Base-by-base conservation (phyloP, 2,113 vertebrate species). In the Psittacula cyanocephala region DNA sequence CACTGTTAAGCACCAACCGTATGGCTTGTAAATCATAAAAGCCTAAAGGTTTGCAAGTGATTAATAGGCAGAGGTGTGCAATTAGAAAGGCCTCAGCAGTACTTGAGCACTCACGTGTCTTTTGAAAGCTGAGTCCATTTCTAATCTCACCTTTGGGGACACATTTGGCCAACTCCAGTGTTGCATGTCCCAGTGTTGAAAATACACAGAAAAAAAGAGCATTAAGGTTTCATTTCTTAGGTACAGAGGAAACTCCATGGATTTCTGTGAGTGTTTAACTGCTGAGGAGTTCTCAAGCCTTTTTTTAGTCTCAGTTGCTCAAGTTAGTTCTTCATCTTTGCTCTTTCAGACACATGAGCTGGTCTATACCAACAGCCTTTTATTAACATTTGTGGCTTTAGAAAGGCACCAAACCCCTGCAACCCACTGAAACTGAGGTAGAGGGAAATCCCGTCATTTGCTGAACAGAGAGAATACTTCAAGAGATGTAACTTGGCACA, bases 11-110 rank as follows among this genome's bases (percentile, higher is more conserved):
- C 65, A 78, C 50, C 77, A n/a, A 74, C 86, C 50, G 31, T 86
- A 55, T 68, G 94, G 82, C 91, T 90, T 86, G 81, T 90, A 93
- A 93, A 84, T 93, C 85, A 81, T 64, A 46, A 68, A 84, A 93
- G 85, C 62, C 77, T 47, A 24, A 81, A 92, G 72, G 39, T 89
- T 92, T 81, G 59, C 44, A 68, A 46, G 53, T 84, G 74, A 67
- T 93, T 92, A 86, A 72, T 53, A 75, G 57, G 59, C 81, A 88
- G 74, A 71, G 62, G 62, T 88, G 76, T 6, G 2, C 46, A 62
- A 69, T 20, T 91, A 81, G 88, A 78, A 78, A 68, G 91, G 50
- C 60, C 70, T 94, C 24, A 52, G 60, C 91, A 67, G 68, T 50
- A 74, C 70, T 55, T 69, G 62, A 84, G 70, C 47, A 11, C 31